Evolutionary conservation across 2,888 invertebrate species (phyloP).

Genomic region (Scaptomyza parva): DNA sequence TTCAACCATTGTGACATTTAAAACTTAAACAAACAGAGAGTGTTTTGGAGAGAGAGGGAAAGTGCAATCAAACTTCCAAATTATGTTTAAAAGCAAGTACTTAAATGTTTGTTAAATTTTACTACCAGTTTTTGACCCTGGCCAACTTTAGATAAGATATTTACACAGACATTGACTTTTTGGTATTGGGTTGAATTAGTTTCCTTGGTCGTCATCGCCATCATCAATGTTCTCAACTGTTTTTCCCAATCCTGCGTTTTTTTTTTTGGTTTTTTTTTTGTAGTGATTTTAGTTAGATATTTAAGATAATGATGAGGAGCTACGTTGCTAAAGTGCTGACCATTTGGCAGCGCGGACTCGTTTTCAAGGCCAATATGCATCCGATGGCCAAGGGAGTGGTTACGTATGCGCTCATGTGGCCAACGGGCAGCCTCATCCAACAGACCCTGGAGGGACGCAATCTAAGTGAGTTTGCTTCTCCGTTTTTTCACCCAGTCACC

Average conservation of each 20-base stretch:
- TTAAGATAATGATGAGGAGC: slow-evolving; percentile 35
- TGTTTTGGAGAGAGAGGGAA: slow-evolving; percentile 6
- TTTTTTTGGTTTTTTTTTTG: too few species aligned
- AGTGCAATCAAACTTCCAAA: neutral
- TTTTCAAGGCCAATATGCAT: slow-evolving; percentile 59
- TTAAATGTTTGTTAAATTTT: neutral
- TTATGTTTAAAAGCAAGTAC: slow-evolving; percentile 31
- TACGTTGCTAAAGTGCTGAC: slow-evolving; percentile 34
- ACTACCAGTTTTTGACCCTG: slow-evolving; percentile 3
- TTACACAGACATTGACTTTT: slow-evolving; percentile 33
- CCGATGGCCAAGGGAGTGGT: slow-evolving; percentile 87
- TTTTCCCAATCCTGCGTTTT: neutral
- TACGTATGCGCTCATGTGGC: slow-evolving; percentile 89
- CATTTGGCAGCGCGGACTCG: slow-evolving; percentile 49
- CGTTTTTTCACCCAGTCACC: neutral
- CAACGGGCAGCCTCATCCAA: slow-evolving; percentile 90
- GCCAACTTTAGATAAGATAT: slow-evolving; percentile 14
- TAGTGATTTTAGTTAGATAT: slow-evolving; percentile 15
- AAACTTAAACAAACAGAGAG: slow-evolving; percentile 8
- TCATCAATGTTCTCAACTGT: slow-evolving; percentile 2
- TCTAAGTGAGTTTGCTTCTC: slow-evolving; percentile 85
- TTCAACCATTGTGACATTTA: slow-evolving; percentile 51
- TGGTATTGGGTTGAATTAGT: slow-evolving; percentile 1
- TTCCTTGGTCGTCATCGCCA: neutral
- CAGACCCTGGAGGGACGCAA: slow-evolving; percentile 89